Evolutionary conservation across 2,797 vertebrate genomes (phyloP).

Genomic region (Etheostoma nigrum): DNA sequence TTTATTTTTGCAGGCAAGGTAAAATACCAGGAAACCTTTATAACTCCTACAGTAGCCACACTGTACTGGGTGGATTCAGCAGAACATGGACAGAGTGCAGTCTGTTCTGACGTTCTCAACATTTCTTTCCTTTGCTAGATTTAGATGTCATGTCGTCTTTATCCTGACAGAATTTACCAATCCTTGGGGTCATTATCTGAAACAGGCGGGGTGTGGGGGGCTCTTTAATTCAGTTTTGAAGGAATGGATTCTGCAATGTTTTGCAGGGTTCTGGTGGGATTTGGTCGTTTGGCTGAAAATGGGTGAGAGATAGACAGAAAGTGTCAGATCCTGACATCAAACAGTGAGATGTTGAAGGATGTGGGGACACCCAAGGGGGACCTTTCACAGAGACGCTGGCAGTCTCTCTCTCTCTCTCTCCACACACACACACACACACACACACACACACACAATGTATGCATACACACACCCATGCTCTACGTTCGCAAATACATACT

Average conservation of each 20-base stretch:
- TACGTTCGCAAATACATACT: neutral
- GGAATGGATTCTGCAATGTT: slow-evolving; percentile 39
- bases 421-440: neutral
- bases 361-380: slow-evolving; percentile 38
- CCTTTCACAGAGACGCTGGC: slow-evolving; percentile 29
- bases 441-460: neutral
- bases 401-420: neutral
- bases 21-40: neutral
- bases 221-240: slow-evolving; percentile 52
- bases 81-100: neutral
- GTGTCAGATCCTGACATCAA: slow-evolving; percentile 72
- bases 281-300: slow-evolving; percentile 55
- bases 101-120: slow-evolving; percentile 18
- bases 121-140: slow-evolving; percentile 17
- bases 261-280: slow-evolving; percentile 57
- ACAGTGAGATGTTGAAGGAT: slow-evolving; percentile 62
- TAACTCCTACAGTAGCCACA: neutral
- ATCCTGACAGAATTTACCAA: slow-evolving; percentile 53
- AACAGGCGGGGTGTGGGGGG: slow-evolving; percentile 4
- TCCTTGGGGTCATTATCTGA: slow-evolving; percentile 45
- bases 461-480: neutral
- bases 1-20: neutral
- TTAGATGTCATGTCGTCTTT: slow-evolving; percentile 39
- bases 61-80: slow-evolving; percentile 8
- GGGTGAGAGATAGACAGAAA: slow-evolving; percentile 50